A percentile compares a stretch with the other conserved stretches of the same genome.
phyloP scores from a whole-genome alignment of 92 coral and sea anemone species.

The Muricea muricata region DNA sequence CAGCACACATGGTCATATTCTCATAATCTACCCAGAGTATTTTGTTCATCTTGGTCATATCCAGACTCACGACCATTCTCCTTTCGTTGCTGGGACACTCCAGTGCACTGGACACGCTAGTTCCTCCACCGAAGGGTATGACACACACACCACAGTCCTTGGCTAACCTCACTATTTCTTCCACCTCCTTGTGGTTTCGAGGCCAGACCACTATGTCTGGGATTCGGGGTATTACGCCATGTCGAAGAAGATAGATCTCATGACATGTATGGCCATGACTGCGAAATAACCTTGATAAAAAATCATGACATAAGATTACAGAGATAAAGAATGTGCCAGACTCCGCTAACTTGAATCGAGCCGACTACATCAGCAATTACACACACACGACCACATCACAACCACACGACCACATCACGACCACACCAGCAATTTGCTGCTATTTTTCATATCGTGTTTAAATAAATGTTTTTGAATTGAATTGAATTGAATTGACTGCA shows the following conservation, averaged over 20 bases:
- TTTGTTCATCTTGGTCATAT: constrained; percentile 95
- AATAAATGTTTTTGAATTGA: no score
- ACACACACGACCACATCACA: no score
- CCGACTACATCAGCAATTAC: no score
- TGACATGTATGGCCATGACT: constrained; percentile 96
- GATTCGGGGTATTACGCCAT: constrained; percentile 82
- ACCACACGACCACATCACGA: no score
- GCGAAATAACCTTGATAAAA: constrained; percentile 90
- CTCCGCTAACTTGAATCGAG: no score
- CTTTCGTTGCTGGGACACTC: constrained; percentile 86
- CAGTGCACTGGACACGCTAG: constrained; percentile 94
- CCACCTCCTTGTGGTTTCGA: constrained; percentile 89
- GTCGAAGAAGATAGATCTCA: constrained; percentile 88
- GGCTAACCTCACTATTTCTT: constrained; percentile 77
- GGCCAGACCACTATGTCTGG: constrained; percentile 99
- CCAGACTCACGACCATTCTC: constrained; percentile 93
- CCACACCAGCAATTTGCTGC: no score
- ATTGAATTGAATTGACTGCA: no score
- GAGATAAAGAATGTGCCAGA: no score
- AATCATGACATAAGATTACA: no score
- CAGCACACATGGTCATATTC: constrained; percentile 89
- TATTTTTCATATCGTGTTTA: no score
- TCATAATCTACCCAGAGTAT: constrained; percentile 94
- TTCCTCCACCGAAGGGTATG: constrained; percentile 98
- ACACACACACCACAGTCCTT: constrained; percentile 86